phyloP scores from a whole-genome alignment of 2,797 vertebrate genomes.

The Arctocebus calabarensis region DNA sequence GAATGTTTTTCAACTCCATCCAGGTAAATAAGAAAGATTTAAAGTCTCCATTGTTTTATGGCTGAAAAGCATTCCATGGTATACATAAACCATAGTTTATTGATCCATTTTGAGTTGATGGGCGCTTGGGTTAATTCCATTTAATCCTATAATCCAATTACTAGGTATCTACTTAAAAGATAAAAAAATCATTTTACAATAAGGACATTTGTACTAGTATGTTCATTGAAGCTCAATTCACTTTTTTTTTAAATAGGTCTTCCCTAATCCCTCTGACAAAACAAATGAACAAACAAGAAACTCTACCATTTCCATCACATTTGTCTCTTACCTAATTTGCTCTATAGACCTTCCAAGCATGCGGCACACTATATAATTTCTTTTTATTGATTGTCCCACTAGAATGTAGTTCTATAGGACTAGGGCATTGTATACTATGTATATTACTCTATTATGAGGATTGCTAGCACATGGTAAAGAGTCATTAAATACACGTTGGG shows the following conservation, averaged over 20 bases:
- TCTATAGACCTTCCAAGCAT: not conserved
- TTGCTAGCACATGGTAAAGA: not conserved
- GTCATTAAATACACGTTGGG: not conserved
- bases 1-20: no score
- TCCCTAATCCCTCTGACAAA: conserved; percentile 9
- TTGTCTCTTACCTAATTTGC: not conserved
- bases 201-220: no score
- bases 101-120: no score
- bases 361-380: not conserved
- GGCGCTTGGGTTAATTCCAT: no score
- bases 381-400: not conserved
- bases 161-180: no score
- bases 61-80: no score
- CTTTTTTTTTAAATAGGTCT: not conserved
- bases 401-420: not conserved
- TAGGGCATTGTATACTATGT: not conserved
- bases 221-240: not conserved
- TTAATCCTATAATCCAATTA: no score
- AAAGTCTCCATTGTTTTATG: no score
- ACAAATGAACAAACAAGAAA: not conserved
- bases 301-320: not conserved
- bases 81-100: no score
- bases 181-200: no score
- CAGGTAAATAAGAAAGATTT: no score
- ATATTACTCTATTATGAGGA: not conserved